phyloP scores from a whole-genome alignment of 2,888 invertebrate genomes.

The Mesoligia furuncula region DNA sequence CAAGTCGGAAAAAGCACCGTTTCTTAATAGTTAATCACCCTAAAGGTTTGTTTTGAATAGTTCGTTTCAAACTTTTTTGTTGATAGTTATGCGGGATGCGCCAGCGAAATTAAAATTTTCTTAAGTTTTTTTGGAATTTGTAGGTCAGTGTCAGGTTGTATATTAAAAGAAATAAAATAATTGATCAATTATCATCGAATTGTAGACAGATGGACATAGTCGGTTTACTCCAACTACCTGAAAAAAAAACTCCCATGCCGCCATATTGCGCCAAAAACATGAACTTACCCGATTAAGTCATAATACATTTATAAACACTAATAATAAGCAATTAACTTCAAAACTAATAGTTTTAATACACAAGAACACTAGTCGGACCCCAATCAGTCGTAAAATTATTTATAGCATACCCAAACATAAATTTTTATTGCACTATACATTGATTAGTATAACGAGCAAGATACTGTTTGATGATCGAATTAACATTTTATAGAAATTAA shows the following conservation, averaged over 20 bases:
- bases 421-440: constrained; percentile 85
- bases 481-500: constrained; percentile 89
- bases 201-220: neutral
- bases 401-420: constrained; percentile 79
- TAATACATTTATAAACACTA: constrained; percentile 66
- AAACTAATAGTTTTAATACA: constrained; percentile 80
- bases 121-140: too few species aligned
- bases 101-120: too few species aligned
- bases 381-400: constrained; percentile 85
- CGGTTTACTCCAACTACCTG: neutral
- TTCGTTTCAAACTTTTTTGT: too few species aligned
- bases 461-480: constrained; percentile 87
- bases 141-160: too few species aligned
- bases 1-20: neutral
- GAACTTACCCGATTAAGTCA: constrained; percentile 52
- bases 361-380: constrained; percentile 72
- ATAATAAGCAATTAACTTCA: constrained; percentile 77
- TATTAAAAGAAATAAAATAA: too few species aligned
- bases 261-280: constrained; percentile 49
- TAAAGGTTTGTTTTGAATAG: too few species aligned
- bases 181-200: too few species aligned
- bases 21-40: neutral
- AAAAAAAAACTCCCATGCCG: neutral
- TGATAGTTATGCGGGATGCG: too few species aligned
- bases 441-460: constrained; percentile 87